Base-by-base conservation (phyloP, 2,888 invertebrate genomes). In the Tortricodes alternella region DNA sequence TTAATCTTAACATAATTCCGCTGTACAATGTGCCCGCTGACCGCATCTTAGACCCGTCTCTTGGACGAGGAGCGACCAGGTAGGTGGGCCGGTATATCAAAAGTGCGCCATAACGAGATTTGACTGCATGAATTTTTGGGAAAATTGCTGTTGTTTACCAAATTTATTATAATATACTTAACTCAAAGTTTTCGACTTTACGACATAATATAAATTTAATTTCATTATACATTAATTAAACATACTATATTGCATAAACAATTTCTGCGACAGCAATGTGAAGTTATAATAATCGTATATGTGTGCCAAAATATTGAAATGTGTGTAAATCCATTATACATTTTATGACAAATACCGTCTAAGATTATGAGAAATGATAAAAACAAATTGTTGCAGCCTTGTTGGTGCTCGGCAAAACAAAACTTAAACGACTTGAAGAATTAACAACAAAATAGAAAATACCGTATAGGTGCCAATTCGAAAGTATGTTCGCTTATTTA, bases 71-170 rank as follows among this genome's bases (percentile, higher is more conserved):
- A 34, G 11, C 34, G 6, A 13, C 1, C 13, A n/a, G 13, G 8
- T 9, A 8, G 8, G 16, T 24, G 15, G 27, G 6, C 6, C 1
- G n/a, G 15, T 35, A 46, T 2, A 19, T 9, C n/a, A 27, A 37
- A 38, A 49, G 68, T 87, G 89, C 89, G 83, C 91, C 91, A 91
- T 93, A 93, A 93, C 93, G 93, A 93, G 93, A 93, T 93, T 92
- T 91, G 90, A 91, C 92, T 92, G 92, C 91, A 91, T 88, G 89
- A 90, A 89, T 83, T 75, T n/a, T 63, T 64, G 62, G 64, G 59
- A 70, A 67, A 66, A 63, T 65, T 70, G 69, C 72, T 71, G 68
- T 66, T 63, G 70, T 72, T 71, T 66, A 70, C 69, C 67, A 66
- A 68, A 71, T 67, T 21, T 21, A 67, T 68, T 67, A 41, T 29